Percentiles rank a stretch among this genome's conserved stretches.
phyloP scores from a whole-genome alignment of 64 coral and sea anemone genomes.

The Montipora cactus region DNA sequence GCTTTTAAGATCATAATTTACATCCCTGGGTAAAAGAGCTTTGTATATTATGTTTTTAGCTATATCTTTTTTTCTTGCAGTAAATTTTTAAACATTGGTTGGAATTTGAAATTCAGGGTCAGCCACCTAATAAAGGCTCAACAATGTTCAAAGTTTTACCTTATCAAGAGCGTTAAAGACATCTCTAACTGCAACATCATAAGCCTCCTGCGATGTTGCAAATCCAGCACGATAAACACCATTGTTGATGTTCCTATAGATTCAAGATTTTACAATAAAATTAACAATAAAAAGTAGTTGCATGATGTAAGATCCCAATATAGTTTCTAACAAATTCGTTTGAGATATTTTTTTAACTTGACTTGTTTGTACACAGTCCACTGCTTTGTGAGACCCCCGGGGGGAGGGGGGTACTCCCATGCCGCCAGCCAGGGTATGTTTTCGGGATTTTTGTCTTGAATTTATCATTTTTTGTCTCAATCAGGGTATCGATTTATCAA shows the following conservation, averaged over 20 bases:
- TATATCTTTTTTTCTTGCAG: no score
- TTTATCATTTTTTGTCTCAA: no score
- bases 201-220: slow-evolving; percentile 80
- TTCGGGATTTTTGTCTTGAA: no score
- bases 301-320: background rate
- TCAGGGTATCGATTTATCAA: no score
- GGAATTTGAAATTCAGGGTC: background rate
- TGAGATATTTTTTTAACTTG: background rate
- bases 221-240: slow-evolving; percentile 90
- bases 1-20: no score
- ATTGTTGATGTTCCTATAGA: slow-evolving; percentile 87
- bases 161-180: slow-evolving; percentile 82
- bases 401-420: no score
- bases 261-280: background rate
- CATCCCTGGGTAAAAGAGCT: no score
- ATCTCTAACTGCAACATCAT: slow-evolving; percentile 81
- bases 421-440: no score
- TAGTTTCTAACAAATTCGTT: background rate
- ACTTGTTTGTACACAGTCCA: no score
- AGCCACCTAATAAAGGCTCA: background rate
- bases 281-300: background rate
- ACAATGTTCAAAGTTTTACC: slow-evolving; percentile 16
- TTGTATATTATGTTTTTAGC: no score
- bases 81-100: background rate
- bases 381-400: no score